These are phyloP conservation scores for Bathynomus jamesi DNA, from an alignment of 1,140 invertebrate species.

Conservation along the genomic window DNA sequence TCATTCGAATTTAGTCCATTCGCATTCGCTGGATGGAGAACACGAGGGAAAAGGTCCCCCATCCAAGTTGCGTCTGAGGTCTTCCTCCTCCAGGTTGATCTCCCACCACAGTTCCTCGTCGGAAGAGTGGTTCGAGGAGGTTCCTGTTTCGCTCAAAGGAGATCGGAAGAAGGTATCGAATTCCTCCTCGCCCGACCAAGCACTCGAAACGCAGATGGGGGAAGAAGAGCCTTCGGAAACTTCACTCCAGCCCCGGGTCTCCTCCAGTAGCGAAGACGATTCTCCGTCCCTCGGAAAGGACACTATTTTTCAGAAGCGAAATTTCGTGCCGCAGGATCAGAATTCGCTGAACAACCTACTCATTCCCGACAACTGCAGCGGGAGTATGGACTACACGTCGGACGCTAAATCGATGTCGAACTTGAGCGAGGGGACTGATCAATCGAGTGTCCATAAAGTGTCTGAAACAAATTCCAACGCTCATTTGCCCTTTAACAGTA, in stretches of 20 bases:
- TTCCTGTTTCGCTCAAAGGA: background rate
- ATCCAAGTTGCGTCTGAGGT: background rate
- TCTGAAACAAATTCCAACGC: background rate
- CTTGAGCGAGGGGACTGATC: background rate
- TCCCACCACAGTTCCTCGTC: background rate
- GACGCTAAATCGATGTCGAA: background rate
- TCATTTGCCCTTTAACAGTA: background rate
- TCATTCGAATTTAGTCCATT: background rate
- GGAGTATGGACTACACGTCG: background rate
- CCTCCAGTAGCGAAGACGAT: too few species aligned
- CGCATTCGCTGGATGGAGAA: background rate
- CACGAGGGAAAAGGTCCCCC: background rate
- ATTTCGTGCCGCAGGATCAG: background rate
- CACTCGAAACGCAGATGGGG: background rate
- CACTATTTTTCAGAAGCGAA: too few species aligned
- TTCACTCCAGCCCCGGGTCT: background rate
- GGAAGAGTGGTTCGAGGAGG: background rate
- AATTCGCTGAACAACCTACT: background rate
- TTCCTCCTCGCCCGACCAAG: background rate
- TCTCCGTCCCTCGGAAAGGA: background rate
- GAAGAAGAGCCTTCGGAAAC: background rate
- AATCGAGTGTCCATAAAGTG: background rate
- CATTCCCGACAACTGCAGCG: background rate
- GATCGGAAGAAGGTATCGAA: background rate
- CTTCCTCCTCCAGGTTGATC: background rate